A percentile compares a stretch with the other conserved stretches of the same genome.
Evolutionary conservation across 2,797 vertebrate species (phyloP).

Genomic region (Hypotaenidia okinawae): DNA sequence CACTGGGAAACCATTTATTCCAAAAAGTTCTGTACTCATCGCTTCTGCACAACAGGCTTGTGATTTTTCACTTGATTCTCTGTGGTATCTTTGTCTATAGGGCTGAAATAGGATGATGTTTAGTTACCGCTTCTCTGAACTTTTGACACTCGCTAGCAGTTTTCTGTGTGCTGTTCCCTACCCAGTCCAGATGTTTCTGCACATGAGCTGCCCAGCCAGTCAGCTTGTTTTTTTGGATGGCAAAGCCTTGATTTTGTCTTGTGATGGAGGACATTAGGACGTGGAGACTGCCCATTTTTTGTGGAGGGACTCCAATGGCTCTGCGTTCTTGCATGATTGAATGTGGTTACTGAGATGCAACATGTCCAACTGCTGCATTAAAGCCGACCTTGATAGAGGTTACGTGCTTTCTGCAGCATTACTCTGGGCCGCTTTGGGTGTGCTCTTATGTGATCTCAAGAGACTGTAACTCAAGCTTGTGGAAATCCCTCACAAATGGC

Average conservation of each 20-base stretch:
- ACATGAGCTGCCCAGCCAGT: not conserved
- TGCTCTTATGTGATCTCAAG: rapidly evolving
- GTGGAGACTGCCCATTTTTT: not conserved
- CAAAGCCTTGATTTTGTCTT: conserved; percentile 1
- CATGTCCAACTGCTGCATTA: not conserved
- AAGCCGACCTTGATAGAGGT: not conserved
- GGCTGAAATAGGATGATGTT: not conserved
- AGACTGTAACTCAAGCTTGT: not conserved
- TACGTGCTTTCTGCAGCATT: not conserved
- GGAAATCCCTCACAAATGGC: not conserved
- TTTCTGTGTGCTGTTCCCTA: conserved; percentile 24
- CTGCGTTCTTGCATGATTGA: not conserved
- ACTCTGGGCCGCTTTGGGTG: not conserved
- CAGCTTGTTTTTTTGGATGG: conserved; percentile 1
- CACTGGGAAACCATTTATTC: not conserved
- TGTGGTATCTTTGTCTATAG: not conserved
- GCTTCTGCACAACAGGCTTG: not conserved
- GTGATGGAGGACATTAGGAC: not conserved
- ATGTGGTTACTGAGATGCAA: not conserved
- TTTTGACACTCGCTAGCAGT: not conserved
- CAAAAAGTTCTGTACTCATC: not conserved
- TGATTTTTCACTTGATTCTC: not conserved
- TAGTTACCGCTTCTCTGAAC: conserved; percentile 28
- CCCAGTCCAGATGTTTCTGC: conserved; percentile 40
- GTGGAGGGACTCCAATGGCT: not conserved